These are phyloP conservation scores for Drosophila falleni DNA, from an alignment of 2,888 invertebrate species.

Conservation along the genomic window DNA sequence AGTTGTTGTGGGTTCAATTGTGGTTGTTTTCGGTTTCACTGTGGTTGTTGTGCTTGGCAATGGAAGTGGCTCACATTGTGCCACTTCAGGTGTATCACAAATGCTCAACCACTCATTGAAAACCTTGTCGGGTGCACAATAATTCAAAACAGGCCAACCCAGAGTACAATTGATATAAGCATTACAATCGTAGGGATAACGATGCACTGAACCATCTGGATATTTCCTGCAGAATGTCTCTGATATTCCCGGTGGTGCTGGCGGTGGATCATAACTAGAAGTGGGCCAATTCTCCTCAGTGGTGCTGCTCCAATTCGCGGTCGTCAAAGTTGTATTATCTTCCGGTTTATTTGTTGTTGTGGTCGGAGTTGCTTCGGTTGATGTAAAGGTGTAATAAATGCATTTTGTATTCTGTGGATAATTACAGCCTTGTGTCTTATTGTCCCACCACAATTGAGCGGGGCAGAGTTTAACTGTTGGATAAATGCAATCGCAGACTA, in stretches of 20 bases:
- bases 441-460: constrained; percentile 62
- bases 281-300: constrained; percentile 23
- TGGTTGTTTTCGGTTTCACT: not conserved
- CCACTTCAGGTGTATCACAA: constrained; percentile 75
- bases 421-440: constrained; percentile 60
- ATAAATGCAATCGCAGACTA: constrained; percentile 74
- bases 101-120: constrained; percentile 62
- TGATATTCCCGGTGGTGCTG: constrained; percentile 46
- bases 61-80: constrained; percentile 59
- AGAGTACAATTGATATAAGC: constrained; percentile 74
- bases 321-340: constrained; percentile 6
- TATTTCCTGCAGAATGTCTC: constrained; percentile 42
- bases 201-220: constrained; percentile 43
- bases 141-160: constrained; percentile 63
- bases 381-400: constrained; percentile 47
- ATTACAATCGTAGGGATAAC: constrained; percentile 72
- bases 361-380: not conserved
- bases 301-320: not conserved
- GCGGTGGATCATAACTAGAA: constrained; percentile 49
- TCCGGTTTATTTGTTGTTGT: not conserved
- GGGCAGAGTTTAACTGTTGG: constrained; percentile 71
- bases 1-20: constrained; percentile 21
- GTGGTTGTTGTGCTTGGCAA: constrained; percentile 48
- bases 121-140: constrained; percentile 62
- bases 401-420: constrained; percentile 63